These are phyloP conservation scores for Nothura maculosa DNA, from an alignment of 2,797 vertebrate species.

Conservation along the genomic window DNA sequence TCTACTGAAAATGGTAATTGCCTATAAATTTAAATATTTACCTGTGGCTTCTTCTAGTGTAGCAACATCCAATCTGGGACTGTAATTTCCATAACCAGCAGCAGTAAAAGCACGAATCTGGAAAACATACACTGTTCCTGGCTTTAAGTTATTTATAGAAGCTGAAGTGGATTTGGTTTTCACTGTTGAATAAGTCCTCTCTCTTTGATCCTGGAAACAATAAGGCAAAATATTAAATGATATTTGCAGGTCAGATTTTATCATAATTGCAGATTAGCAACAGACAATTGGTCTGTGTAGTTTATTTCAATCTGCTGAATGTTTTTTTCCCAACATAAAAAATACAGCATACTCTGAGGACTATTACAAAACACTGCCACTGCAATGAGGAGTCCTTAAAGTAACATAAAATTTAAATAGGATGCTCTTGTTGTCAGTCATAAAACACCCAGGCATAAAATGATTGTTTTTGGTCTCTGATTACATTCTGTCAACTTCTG, in stretches of 20 bases:
- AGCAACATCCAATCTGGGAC: constrained; percentile 94
- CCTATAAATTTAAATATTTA: constrained; percentile 73
- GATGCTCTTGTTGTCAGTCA: constrained; percentile 43
- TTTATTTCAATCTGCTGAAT: constrained; percentile 68
- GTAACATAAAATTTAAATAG: constrained; percentile 73
- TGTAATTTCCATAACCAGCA: constrained; percentile 94
- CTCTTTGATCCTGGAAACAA: constrained; percentile 92
- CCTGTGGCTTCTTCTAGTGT: constrained; percentile 96
- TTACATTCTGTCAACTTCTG: constrained; percentile 29
- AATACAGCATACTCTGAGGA: constrained; percentile 29
- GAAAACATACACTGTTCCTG: constrained; percentile 96
- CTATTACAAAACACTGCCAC: constrained; percentile 45
- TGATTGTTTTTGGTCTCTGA: constrained; percentile 27
- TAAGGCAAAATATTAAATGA: constrained; percentile 48
- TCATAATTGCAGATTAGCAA: constrained; percentile 41
- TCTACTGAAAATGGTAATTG: constrained; percentile 48
- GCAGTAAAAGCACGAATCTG: constrained; percentile 98
- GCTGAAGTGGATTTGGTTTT: constrained; percentile 95
- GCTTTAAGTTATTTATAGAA: constrained; percentile 96
- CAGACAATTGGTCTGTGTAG: constrained; percentile 46
- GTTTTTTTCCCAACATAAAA: constrained; percentile 38
- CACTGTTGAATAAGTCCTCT: constrained; percentile 95
- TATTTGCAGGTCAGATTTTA: constrained; percentile 68
- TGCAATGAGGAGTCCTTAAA: constrained; percentile 48
- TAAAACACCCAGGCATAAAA: constrained; percentile 64